Conservation (phyloP, 2,113 vertebrate species). For the Salminus brasiliensis region DNA sequence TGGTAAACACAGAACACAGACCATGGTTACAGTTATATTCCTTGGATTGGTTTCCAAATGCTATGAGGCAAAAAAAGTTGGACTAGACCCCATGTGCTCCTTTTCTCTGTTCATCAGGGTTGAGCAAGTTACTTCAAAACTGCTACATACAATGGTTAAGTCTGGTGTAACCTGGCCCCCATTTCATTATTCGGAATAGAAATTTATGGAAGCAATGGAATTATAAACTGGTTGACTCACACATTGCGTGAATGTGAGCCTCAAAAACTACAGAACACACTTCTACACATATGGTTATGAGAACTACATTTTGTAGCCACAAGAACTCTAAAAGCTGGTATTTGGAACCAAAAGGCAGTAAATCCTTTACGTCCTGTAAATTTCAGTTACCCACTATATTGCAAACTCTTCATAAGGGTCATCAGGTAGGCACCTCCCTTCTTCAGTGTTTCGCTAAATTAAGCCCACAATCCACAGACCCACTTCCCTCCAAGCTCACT, state of each 20-base stretch:
- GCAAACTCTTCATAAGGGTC: too few species aligned
- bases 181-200: background rate
- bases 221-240: too few species aligned
- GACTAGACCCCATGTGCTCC: background rate
- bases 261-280: background rate
- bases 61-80: conserved; percentile 7
- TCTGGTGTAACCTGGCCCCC: background rate
- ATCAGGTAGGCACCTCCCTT: too few species aligned
- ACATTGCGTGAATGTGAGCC: background rate
- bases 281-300: background rate
- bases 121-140: background rate
- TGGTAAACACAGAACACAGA: background rate
- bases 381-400: too few species aligned
- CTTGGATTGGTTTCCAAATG: background rate
- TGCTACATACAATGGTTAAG: background rate
- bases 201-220: background rate
- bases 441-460: too few species aligned
- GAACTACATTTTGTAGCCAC: background rate
- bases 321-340: too few species aligned
- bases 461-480: too few species aligned
- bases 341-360: too few species aligned
- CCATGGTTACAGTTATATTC: background rate
- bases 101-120: background rate
- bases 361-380: too few species aligned
- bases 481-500: too few species aligned